Conservation (phyloP, 92 coral and sea anemone genomes). For the Galaxea fascicularis region DNA sequence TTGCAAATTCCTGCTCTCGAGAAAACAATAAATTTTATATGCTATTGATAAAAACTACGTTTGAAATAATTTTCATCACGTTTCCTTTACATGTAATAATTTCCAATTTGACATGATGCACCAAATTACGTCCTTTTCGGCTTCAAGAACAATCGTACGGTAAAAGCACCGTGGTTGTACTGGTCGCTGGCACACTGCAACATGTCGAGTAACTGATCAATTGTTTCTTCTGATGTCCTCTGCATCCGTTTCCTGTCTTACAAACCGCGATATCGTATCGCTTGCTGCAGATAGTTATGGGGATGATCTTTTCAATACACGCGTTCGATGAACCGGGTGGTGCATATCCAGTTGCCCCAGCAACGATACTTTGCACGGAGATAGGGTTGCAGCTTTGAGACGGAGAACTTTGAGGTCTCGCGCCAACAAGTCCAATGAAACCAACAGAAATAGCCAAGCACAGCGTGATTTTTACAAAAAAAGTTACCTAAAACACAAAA, state of each 20-base stretch:
- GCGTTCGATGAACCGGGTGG: neutral
- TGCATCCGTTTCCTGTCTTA: neutral
- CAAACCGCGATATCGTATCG: neutral
- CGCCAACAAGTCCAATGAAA: neutral
- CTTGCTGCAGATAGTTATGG: neutral
- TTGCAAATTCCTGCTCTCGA: too few species aligned
- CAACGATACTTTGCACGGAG: neutral
- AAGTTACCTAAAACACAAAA: too few species aligned
- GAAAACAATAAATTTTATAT: too few species aligned
- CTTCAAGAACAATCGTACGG: neutral
- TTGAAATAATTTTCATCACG: neutral
- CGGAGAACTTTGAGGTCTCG: conserved; percentile 10
- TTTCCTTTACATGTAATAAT: neutral
- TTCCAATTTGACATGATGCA: neutral
- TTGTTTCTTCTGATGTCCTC: neutral
- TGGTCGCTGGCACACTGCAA: neutral
- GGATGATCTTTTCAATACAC: neutral
- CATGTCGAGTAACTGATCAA: neutral
- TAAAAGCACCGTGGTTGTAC: neutral
- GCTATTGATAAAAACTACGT: too few species aligned
- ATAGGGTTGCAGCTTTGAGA: neutral
- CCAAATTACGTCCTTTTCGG: neutral
- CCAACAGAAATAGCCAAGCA: neutral
- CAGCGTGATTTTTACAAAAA: neutral
- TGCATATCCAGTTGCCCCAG: neutral